phyloP scores from a whole-genome alignment of 2,888 invertebrate species.

The Monopis laevigella region DNA sequence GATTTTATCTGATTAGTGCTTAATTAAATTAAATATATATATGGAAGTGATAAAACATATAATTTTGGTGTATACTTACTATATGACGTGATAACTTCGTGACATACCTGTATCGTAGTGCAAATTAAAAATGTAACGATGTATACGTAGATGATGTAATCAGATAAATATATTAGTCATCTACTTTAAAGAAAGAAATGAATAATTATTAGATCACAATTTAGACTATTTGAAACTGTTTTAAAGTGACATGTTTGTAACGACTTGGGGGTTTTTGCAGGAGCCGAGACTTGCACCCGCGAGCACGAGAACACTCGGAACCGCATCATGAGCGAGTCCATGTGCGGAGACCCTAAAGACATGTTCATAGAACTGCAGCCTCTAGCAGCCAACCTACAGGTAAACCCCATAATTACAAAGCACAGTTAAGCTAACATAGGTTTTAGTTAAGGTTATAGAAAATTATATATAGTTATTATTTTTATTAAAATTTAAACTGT shows the following conservation, averaged over 20 bases:
- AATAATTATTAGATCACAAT: background rate
- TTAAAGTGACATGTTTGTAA: background rate
- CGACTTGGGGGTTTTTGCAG: background rate
- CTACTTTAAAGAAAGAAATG: background rate
- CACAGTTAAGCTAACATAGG: too few relatives aligned
- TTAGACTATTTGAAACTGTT: background rate
- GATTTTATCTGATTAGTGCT: too few relatives aligned
- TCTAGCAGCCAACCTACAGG: constrained; percentile 42
- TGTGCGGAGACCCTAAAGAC: constrained; percentile 50
- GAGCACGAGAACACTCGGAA: constrained; percentile 34
- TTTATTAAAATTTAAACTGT: too few relatives aligned
- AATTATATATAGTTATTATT: too few relatives aligned
- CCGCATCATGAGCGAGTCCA: constrained; percentile 42
- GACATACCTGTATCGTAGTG: background rate
- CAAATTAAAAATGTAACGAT: background rate
- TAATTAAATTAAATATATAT: too few relatives aligned
- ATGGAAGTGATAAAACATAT: too few relatives aligned
- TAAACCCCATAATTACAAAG: too few relatives aligned
- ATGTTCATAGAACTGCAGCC: constrained; percentile 43
- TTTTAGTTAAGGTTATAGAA: too few relatives aligned
- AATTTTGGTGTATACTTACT: background rate
- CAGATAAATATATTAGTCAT: background rate
- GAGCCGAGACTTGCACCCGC: constrained; percentile 39
- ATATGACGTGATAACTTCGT: background rate
- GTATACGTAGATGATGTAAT: background rate